Evolutionary conservation across 2,797 vertebrate genomes (phyloP), one percentile per base, ranked within the genome.

Genomic region (Lophotriccus pileatus): DNA sequence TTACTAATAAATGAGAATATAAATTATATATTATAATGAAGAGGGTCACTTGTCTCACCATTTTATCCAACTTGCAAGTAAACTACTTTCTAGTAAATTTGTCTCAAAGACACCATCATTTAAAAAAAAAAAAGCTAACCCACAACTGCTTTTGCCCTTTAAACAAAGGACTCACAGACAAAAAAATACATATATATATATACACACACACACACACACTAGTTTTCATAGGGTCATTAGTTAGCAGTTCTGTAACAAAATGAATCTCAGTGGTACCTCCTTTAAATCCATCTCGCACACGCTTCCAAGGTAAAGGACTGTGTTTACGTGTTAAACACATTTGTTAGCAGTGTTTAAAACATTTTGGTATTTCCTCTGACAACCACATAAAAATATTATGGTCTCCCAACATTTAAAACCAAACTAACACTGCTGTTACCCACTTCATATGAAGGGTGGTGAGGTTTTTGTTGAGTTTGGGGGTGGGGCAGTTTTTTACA

Each of bases 191-290:
- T 3, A 59, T 4, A 20, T 13, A 81, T 4, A 60, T 2, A 44
- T 0, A 53, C 2, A 21, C 1, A 58, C 6, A 63, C 7, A 49
- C 0, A 53, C 2, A 24, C 1, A 58, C 9, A 63, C 6, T 25
- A 39, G 4, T 25, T 25, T 32, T 32, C 17, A 58, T 11, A 39
- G 17, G 7, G 32, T 32, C 53, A 55, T n/a, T 66, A 56, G 32
- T 36, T 55, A 80, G 58, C 21, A 41, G 27, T 7, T 84, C 43
- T 46, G 10, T 50, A 84, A 44, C 47, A 80, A 73, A n/a, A 64
- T 6, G 32, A 44, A 34, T 37, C 18, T 59, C 36, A 34, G 16
- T 16, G 12, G 19, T 30, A 53, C 24, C 30, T 49, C 34, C 67
- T 73, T 72, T 14, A 79, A 85, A 76, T 55, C 44, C 20, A 58